Base-by-base conservation (phyloP, 2,113 vertebrate species). In the Proterorhinus semilunaris region DNA sequence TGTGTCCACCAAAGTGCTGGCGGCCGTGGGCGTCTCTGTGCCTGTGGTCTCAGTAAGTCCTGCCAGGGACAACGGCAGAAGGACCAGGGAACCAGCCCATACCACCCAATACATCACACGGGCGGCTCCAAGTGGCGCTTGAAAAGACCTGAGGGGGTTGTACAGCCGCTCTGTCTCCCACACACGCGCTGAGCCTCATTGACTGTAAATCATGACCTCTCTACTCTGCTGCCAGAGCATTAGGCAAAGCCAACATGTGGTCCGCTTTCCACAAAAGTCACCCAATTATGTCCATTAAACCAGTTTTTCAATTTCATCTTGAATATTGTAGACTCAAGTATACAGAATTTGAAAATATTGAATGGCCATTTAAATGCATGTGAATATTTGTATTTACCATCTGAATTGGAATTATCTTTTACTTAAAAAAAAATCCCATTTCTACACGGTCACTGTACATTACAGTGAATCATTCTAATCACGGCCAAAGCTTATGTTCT, bases 21-120 rank as follows among this genome's bases (percentile, higher is more conserved):
- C 79, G 59, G 87, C 91, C 11, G 82, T 89, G 90, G 90, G 91
- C 65, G 59, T 90, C 85, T 46, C 91, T 74, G 68, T 91, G 86
- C 89, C 93, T 10, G 80, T 91, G 72, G 17, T 85, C 87, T 89
- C 91, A 87, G 93, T 94, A 94, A 95, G 91, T 93, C 88, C 86
- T 51, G 70, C 62, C 42, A 52, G 66, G 10, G 88, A 87, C 81
- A 36, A 52, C 75, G 55, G 80, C 81, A 62, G 55, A 81, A 83
- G 43, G 54, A 69, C 50, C 0, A 10, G 67, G 47, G 76, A 66
- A 62, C 66, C 53, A 13, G 1, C 55, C 13, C 8, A 62, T 67
- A 71, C 71, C 52, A 3, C 53, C 7, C 61, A 81, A 17, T 82
- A 69, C 78, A 69, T 52, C 57, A 71, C 49, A 0, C 7, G 68